Evolutionary conservation across 1,140 invertebrate species (phyloP).

Genomic region (Arctopsyche grandis): DNA sequence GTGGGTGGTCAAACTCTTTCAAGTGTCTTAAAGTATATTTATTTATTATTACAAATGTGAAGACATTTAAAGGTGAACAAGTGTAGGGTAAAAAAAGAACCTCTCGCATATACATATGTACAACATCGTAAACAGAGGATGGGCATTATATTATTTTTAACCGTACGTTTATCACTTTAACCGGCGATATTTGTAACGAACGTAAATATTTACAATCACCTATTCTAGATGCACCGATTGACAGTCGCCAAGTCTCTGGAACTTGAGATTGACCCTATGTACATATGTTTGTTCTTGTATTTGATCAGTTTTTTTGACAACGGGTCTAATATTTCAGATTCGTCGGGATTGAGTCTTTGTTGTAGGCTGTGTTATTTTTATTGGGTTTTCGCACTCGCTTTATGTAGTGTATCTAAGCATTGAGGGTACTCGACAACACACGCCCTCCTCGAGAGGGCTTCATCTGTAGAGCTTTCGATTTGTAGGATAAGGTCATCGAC

Average conservation of each 20-base stretch:
- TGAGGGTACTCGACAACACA: conserved; percentile 23
- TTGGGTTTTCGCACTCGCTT: conserved; percentile 12
- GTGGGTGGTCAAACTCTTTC: conserved; percentile 17
- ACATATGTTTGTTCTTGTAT: too few species aligned
- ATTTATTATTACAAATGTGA: neutral
- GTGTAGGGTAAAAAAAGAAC: neutral
- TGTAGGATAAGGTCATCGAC: conserved; percentile 25
- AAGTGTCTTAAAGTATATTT: neutral
- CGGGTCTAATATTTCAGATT: too few species aligned
- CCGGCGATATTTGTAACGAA: neutral
- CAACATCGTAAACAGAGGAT: neutral
- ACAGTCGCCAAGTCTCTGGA: conserved; percentile 18
- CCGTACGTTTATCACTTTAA: conserved; percentile 29
- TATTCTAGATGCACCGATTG: conserved; percentile 15
- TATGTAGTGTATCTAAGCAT: conserved; percentile 23
- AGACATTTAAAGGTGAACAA: neutral
- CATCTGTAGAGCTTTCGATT: conserved; percentile 30
- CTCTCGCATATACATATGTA: conserved; percentile 7
- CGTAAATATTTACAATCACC: conserved; percentile 34
- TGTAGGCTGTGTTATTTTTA: neutral
- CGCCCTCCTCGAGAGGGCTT: conserved; percentile 25
- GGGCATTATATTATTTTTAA: conserved; percentile 34
- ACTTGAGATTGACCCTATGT: neutral
- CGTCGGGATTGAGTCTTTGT: too few species aligned
- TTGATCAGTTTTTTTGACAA: too few species aligned